These are phyloP conservation scores for Panagrolaimus sp. DNA, from an alignment of 1,140 invertebrate genomes.

Conservation along the genomic window DNA sequence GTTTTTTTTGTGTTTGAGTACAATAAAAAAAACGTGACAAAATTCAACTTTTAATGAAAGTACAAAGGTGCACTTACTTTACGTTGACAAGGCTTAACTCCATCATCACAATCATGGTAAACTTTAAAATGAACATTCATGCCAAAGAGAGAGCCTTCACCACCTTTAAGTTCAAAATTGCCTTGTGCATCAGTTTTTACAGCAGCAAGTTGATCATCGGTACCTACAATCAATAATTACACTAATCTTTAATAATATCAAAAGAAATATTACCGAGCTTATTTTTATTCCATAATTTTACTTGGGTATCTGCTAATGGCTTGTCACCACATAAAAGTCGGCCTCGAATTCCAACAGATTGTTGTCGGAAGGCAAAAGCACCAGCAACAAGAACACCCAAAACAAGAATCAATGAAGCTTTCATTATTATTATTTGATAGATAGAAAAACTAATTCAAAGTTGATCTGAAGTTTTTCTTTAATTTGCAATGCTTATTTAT, in stretches of 20 bases:
- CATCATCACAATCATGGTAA: constrained; percentile 37
- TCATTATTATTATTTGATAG: no score
- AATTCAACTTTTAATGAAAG: no score
- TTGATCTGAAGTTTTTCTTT: no score
- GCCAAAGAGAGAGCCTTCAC: constrained; percentile 29
- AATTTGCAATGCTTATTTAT: no score
- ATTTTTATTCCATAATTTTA: constrained; percentile 41
- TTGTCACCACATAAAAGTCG: constrained; percentile 32
- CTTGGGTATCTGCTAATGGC: constrained; percentile 29
- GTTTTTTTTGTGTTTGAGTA: no score
- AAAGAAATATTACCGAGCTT: constrained; percentile 19
- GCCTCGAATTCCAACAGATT: constrained; percentile 33
- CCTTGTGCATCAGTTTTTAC: constrained; percentile 39
- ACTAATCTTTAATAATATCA: not conserved
- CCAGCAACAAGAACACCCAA: not conserved
- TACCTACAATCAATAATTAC: constrained; percentile 24
- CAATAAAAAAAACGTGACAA: no score
- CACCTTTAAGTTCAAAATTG: constrained; percentile 32
- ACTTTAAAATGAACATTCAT: constrained; percentile 46
- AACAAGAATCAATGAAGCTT: no score
- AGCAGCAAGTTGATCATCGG: constrained; percentile 40
- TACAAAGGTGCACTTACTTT: not conserved
- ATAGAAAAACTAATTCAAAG: no score
- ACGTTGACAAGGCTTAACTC: constrained; percentile 31
- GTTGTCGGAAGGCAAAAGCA: constrained; percentile 27